A percentile compares a stretch with the other conserved stretches of the same genome.
Evolutionary conservation across 2,113 vertebrate species (phyloP).

Genomic region (Gnathonemus echidnorhynchus): DNA sequence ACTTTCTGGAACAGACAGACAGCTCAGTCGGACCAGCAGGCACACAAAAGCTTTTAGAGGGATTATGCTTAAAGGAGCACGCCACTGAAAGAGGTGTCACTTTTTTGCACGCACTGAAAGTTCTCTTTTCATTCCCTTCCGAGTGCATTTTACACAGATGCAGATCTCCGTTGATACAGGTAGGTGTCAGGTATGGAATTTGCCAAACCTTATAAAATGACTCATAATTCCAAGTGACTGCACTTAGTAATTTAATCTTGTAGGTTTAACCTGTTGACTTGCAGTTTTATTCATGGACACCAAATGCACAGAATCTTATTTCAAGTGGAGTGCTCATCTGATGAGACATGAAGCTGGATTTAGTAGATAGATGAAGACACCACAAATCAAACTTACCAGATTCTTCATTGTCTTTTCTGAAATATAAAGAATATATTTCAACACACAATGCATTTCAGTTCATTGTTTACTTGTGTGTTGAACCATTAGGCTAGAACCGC

Average conservation of each 20-base stretch:
- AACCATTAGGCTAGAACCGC: background rate
- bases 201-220: background rate
- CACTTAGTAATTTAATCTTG: background rate
- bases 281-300: background rate
- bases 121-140: background rate
- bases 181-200: background rate
- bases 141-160: background rate
- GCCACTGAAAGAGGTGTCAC: background rate
- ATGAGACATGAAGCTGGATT: background rate
- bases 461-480: background rate
- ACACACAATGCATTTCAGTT: background rate
- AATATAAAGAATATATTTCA: slow-evolving; percentile 23
- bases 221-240: background rate
- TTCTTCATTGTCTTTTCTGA: slow-evolving; percentile 37
- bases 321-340: background rate
- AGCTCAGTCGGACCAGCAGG: slow-evolving; percentile 31
- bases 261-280: background rate
- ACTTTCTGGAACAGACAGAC: slow-evolving; percentile 64
- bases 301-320: background rate
- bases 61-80: background rate
- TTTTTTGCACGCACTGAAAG: background rate
- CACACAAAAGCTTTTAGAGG: slow-evolving; percentile 21
- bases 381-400: slow-evolving; percentile 44
- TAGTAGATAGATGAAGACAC: background rate
- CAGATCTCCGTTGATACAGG: background rate